These are phyloP conservation scores for Hemaris fuciformis DNA, from an alignment of 2,888 invertebrate species.

Conservation along the genomic window DNA sequence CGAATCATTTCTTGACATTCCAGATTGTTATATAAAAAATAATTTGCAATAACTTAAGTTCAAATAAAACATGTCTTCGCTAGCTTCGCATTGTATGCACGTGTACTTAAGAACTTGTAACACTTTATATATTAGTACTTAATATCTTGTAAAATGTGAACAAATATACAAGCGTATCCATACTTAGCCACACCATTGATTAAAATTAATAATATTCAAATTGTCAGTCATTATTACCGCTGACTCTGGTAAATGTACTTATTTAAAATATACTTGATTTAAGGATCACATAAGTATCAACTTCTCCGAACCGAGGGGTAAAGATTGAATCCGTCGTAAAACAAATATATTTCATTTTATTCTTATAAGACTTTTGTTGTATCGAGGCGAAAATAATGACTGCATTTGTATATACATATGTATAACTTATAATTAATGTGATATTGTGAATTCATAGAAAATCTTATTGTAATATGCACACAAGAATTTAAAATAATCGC, in stretches of 20 bases:
- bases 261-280: neutral
- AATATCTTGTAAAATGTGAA: neutral
- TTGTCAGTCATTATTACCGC: slow-evolving; percentile 6
- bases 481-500: slow-evolving; percentile 7
- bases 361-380: neutral
- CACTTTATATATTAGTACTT: slow-evolving; percentile 7
- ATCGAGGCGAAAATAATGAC: slow-evolving; percentile 2
- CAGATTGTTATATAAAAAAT: slow-evolving; percentile 27
- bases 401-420: slow-evolving; percentile 4
- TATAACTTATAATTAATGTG: slow-evolving; percentile 5
- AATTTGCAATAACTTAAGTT: neutral
- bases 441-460: slow-evolving; percentile 10
- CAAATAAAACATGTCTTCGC: slow-evolving; percentile 18
- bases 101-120: slow-evolving; percentile 11
- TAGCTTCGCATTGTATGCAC: slow-evolving; percentile 30
- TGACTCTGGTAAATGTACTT: neutral
- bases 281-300: neutral
- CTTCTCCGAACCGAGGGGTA: neutral
- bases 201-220: neutral
- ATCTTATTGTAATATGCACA: slow-evolving; percentile 11
- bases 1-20: slow-evolving; percentile 33
- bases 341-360: neutral
- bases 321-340: neutral
- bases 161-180: slow-evolving; percentile 1
- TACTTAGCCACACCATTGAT: slow-evolving; percentile 6